phyloP scores from a whole-genome alignment of 1,140 invertebrate species.

The Hypothenemus hampei region DNA sequence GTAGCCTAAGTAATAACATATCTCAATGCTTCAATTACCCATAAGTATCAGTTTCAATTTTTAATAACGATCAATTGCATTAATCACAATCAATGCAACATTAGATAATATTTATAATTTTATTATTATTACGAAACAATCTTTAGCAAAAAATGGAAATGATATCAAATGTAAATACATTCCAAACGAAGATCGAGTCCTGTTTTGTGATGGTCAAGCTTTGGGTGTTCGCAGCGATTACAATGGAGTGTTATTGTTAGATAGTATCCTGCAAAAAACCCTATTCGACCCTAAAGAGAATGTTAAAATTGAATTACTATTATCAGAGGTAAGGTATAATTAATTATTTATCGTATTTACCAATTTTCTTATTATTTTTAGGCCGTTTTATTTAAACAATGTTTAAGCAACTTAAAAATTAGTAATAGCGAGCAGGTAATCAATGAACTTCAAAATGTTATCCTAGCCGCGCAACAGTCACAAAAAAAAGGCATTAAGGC shows the following conservation, averaged over 20 bases:
- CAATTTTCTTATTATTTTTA: constrained; percentile 40
- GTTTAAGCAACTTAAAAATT: constrained; percentile 65
- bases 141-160: constrained; percentile 51
- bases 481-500: constrained; percentile 80
- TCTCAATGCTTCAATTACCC: no score
- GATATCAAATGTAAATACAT: constrained; percentile 67
- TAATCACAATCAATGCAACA: no score
- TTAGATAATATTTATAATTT: neutral
- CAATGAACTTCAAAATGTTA: constrained; percentile 71
- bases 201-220: constrained; percentile 74
- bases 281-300: constrained; percentile 64
- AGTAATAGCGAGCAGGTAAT: constrained; percentile 72
- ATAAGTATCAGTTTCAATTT: no score
- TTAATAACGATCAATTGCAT: no score
- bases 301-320: constrained; percentile 75
- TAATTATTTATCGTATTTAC: neutral
- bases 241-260: constrained; percentile 81
- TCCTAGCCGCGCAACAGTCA: constrained; percentile 62
- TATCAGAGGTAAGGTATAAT: constrained; percentile 65
- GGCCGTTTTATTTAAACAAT: constrained; percentile 77
- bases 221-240: constrained; percentile 82
- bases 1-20: no score
- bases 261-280: constrained; percentile 80
- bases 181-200: constrained; percentile 70
- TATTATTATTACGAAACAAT: neutral